A percentile compares a stretch with the other conserved stretches of the same genome.
Conservation (phyloP, 2,797 vertebrate species). For the Myoxocephalus aenaeus region DNA sequence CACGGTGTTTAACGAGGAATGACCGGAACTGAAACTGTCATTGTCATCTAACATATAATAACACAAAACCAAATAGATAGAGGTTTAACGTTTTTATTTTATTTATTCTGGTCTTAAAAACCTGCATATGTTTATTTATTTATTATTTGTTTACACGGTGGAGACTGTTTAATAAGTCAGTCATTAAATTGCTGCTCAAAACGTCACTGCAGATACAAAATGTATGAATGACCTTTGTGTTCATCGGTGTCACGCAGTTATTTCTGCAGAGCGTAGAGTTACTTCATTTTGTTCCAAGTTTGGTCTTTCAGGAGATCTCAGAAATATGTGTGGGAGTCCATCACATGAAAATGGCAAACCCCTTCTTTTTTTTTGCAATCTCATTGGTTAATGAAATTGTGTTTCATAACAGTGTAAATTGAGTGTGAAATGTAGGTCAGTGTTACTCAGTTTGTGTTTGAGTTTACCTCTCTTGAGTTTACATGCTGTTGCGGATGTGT, state of each 20-base stretch:
- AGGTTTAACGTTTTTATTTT: neutral
- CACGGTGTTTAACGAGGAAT: neutral
- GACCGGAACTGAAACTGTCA: neutral
- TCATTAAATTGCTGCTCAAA: neutral
- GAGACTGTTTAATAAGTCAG: neutral
- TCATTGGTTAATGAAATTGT: neutral
- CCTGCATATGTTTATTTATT: neutral
- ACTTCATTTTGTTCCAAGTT: neutral
- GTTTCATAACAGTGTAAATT: neutral
- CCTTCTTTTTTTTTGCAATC: neutral
- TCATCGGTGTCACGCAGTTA: neutral
- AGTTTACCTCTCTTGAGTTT: neutral
- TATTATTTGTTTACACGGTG: neutral
- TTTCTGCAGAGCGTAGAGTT: neutral
- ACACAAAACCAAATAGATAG: neutral
- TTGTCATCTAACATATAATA: neutral
- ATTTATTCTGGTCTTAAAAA: neutral
- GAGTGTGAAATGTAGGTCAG: slow-evolving; percentile 14
- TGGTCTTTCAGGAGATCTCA: neutral
- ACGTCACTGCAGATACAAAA: neutral
- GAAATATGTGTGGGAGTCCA: too few relatives aligned
- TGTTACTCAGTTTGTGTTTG: slow-evolving; percentile 1
- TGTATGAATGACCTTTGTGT: neutral
- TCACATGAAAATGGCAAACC: too few relatives aligned
- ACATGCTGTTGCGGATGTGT: neutral